phyloP scores from a whole-genome alignment of 2,888 invertebrate species.

The Eupsilia transversa region DNA sequence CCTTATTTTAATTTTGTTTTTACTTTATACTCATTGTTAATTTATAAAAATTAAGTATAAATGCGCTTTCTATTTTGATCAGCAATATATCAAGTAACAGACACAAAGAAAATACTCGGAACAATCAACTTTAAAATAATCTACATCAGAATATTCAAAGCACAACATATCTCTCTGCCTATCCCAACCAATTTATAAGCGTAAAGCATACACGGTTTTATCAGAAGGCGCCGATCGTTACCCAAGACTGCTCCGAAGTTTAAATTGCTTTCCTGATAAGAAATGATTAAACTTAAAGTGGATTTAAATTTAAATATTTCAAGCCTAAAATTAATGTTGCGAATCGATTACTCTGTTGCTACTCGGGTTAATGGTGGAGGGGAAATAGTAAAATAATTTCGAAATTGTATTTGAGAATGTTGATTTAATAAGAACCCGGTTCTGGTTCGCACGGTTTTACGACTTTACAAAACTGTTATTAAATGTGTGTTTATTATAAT shows the following conservation, averaged over 20 bases:
- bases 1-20: no score
- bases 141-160: not conserved
- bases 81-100: not conserved
- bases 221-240: slow-evolving; percentile 52
- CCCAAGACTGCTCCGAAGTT: slow-evolving; percentile 50
- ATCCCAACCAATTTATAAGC: slow-evolving; percentile 41
- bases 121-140: no score
- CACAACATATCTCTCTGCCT: not conserved
- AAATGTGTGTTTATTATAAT: no score
- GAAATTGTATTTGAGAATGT: no score
- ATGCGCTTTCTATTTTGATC: no score
- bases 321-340: slow-evolving; percentile 44
- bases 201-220: slow-evolving; percentile 55
- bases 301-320: slow-evolving; percentile 58
- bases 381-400: no score
- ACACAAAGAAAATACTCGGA: not conserved
- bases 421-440: no score
- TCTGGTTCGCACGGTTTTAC: no score
- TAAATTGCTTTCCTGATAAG: slow-evolving; percentile 60
- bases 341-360: slow-evolving; percentile 37
- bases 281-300: slow-evolving; percentile 56
- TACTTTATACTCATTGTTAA: no score
- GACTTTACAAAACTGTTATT: no score
- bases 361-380: not conserved
- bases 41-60: no score